These are phyloP conservation scores for Actias luna DNA, from an alignment of 2,888 invertebrate species.

Conservation along the genomic window DNA sequence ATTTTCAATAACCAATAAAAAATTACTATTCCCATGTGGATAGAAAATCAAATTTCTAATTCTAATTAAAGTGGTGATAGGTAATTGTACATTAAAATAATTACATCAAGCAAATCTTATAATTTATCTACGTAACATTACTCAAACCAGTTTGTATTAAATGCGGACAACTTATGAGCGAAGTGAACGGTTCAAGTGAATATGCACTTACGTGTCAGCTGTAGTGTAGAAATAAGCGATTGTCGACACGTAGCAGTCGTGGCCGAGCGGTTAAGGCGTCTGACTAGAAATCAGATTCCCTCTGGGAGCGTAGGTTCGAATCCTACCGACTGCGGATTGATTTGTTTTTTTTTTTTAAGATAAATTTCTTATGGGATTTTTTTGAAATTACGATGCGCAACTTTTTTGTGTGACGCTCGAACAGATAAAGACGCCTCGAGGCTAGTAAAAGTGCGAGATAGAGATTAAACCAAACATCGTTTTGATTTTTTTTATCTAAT, in stretches of 20 bases:
- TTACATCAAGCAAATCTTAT: background rate
- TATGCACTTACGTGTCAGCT: background rate
- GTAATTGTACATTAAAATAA: background rate
- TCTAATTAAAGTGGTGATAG: no score
- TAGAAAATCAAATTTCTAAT: no score
- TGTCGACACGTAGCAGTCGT: slow-evolving; percentile 82
- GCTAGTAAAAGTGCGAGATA: no score
- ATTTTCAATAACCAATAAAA: no score
- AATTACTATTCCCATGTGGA: no score
- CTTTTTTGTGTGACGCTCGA: no score
- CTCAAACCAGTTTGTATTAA: background rate
- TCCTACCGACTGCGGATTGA: slow-evolving; percentile 89
- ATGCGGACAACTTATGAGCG: background rate
- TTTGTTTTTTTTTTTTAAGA: background rate
- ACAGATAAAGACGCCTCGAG: no score
- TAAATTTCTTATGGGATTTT: no score
- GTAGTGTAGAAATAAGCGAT: background rate
- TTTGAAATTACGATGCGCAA: no score
- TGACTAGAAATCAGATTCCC: slow-evolving; percentile 95
- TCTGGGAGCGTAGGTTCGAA: slow-evolving; percentile 95
- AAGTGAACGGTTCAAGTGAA: slow-evolving; percentile 8
- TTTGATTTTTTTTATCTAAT: no score
- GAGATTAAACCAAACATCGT: no score
- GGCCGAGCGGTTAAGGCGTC: slow-evolving; percentile 95
- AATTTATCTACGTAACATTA: background rate